Base-by-base conservation (phyloP, 2,797 vertebrate species). In the Myoxocephalus aenaeus region DNA sequence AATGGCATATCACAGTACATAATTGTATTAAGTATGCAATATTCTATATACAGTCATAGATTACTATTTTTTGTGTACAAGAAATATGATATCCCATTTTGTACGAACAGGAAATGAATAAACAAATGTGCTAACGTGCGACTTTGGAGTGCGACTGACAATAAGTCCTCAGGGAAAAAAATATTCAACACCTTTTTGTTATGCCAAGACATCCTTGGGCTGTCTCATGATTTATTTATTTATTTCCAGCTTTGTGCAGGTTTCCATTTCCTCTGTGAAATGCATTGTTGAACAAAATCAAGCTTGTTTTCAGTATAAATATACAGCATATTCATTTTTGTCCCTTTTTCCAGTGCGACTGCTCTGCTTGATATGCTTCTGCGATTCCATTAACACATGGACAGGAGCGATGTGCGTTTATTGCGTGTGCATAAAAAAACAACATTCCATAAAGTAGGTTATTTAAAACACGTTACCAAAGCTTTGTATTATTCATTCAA, bases 231-330 rank as follows among this genome's bases (percentile, higher is more conserved):
- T 57, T 57, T 29, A 18, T 32, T 57, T 25, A 5, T 57, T 17
- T n/a, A 32, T 8, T 25, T 27, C 7, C 20, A 57, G 25, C 25
- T 50, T 44, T 20, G 11, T 34, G 54, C n/a, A 46, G 27, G 11
- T 54, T 34, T 58, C 42, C 34, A 17, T 65, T 58, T 50, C 14
- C 20, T 73, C 10, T 17, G 20, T 76, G n/a, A 38, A 77, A 65
- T 65, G 12, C 25, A n/a, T 54, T 42, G 25, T 11, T 13, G 34
- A 57, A 57, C 17, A 34, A 58, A 48, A 27, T 66, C 6, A 13
- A 68, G 27, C 9, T 27, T 53, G n/a, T 51, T 40, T 4, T 46
- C 22, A 15, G 7, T n/a, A 11, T 57, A 11, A 10, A 2, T 40
- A n/a, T 18, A 8, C 17, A 46, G 46, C 18, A 9, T 48, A 18